A percentile compares a stretch with the other conserved stretches of the same genome.
Conservation (phyloP, 1,140 invertebrate genomes). For the Drosophila bipectinata region DNA sequence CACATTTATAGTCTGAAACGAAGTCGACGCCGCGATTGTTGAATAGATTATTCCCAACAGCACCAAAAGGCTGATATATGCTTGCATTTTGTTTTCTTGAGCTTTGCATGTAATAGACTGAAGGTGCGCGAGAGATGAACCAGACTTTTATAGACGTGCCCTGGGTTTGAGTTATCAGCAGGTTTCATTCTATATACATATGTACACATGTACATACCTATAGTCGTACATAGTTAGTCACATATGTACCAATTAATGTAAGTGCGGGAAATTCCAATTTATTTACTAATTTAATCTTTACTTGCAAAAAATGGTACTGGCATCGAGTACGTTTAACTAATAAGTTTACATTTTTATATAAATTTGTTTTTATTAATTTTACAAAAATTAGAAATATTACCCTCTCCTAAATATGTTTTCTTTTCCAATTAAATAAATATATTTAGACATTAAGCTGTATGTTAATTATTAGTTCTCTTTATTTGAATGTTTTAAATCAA, state of each 20-base stretch:
- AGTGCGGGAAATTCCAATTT: constrained; percentile 28
- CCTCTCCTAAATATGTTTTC: too few species aligned
- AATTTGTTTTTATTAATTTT: too few species aligned
- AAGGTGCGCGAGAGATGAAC: constrained; percentile 15
- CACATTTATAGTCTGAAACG: constrained; percentile 25
- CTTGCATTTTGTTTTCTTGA: constrained; percentile 30
- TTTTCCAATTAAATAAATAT: too few species aligned
- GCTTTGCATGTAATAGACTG: constrained; percentile 21
- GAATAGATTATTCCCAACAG: constrained; percentile 25
- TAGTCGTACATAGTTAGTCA: too few species aligned
- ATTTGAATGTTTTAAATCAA: too few species aligned
- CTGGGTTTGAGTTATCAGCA: constrained; percentile 31
- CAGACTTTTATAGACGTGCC: constrained; percentile 32
- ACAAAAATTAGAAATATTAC: too few species aligned
- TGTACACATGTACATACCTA: too few species aligned
- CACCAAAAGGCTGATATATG: constrained; percentile 21
- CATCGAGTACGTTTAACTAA: constrained; percentile 7
- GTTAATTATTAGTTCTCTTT: too few species aligned
- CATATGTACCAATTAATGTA: constrained; percentile 3
- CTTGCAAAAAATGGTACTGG: neutral
- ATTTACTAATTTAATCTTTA: neutral
- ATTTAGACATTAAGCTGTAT: too few species aligned
- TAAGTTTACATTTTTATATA: neutral
- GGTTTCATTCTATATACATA: neutral
- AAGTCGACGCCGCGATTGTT: constrained; percentile 6